Conservation (phyloP, 2,797 vertebrate species). For the Nannoperca obscura region DNA sequence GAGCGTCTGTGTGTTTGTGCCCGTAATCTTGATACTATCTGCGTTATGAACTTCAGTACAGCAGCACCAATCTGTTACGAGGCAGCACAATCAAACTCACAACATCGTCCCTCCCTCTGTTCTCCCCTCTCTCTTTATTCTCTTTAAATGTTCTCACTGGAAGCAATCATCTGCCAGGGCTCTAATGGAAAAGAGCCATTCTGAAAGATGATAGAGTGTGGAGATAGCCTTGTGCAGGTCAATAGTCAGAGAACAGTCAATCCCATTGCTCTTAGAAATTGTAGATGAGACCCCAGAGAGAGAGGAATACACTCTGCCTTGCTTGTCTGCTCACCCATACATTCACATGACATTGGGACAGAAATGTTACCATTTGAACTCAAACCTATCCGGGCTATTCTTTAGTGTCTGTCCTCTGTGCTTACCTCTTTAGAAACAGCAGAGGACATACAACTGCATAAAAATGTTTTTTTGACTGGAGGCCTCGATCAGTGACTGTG, state of each 20-base stretch:
- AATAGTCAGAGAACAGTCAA: constrained; percentile 64
- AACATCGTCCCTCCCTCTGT: constrained; percentile 32
- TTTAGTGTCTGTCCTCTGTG: background rate
- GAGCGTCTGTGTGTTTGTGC: constrained; percentile 5
- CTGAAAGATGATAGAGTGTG: constrained; percentile 62
- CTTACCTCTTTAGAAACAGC: constrained; percentile 2
- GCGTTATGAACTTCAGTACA: constrained; percentile 37
- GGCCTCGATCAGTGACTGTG: constrained; percentile 9
- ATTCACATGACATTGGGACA: constrained; percentile 16
- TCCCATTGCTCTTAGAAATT: constrained; percentile 59
- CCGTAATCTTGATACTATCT: constrained; percentile 49
- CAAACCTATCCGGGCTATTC: constrained; percentile 15
- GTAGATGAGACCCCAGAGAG: constrained; percentile 49
- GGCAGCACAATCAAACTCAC: constrained; percentile 49
- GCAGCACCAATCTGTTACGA: constrained; percentile 57
- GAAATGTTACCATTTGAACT: constrained; percentile 3
- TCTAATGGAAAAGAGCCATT: constrained; percentile 71
- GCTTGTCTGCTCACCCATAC: constrained; percentile 27
- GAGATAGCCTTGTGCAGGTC: constrained; percentile 64
- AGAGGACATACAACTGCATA: background rate
- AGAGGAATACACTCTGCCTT: constrained; percentile 21
- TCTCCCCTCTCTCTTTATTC: constrained; percentile 45
- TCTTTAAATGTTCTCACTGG: constrained; percentile 64
- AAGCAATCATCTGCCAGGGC: constrained; percentile 58
- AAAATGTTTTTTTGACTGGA: constrained; percentile 34